Evolutionary conservation across 2,113 vertebrate species (phyloP).

Genomic region (Sinocyclocheilus grahami): DNA sequence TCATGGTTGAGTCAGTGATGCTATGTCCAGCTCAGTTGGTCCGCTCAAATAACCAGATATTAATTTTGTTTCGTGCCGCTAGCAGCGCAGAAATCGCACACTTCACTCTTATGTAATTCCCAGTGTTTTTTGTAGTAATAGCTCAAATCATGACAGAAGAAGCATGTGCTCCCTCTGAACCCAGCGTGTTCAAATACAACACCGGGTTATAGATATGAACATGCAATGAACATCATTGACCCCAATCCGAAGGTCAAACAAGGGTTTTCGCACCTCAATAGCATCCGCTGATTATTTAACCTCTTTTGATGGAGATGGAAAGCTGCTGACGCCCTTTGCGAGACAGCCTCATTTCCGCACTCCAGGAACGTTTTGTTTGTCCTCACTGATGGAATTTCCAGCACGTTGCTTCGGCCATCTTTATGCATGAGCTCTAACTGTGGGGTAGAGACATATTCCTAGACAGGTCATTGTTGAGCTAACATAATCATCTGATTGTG

Average conservation of each 20-base stretch:
- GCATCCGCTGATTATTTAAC: slow-evolving; percentile 12
- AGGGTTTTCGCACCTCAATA: slow-evolving; percentile 11
- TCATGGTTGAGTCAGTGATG: neutral
- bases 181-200: slow-evolving; percentile 20
- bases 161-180: neutral
- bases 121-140: slow-evolving; percentile 7
- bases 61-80: neutral
- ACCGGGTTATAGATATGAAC: neutral
- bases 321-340: slow-evolving; percentile 15
- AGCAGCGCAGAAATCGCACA: neutral
- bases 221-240: slow-evolving; percentile 39
- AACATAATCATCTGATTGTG: slow-evolving; percentile 49
- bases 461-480: slow-evolving; percentile 34
- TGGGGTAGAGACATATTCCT: slow-evolving; percentile 24
- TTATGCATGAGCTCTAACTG: slow-evolving; percentile 28
- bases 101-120: neutral
- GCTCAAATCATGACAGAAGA: slow-evolving; percentile 3
- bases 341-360: slow-evolving; percentile 40
- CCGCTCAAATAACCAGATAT: neutral
- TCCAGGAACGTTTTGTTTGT: slow-evolving; percentile 43
- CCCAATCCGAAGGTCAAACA: slow-evolving; percentile 33
- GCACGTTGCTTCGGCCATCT: slow-evolving; percentile 29
- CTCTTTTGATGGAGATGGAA: slow-evolving; percentile 33
- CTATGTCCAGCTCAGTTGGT: slow-evolving; percentile 8
- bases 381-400: slow-evolving; percentile 44